phyloP scores from a whole-genome alignment of 2,888 invertebrate species.

The Xylota sylvarum region DNA sequence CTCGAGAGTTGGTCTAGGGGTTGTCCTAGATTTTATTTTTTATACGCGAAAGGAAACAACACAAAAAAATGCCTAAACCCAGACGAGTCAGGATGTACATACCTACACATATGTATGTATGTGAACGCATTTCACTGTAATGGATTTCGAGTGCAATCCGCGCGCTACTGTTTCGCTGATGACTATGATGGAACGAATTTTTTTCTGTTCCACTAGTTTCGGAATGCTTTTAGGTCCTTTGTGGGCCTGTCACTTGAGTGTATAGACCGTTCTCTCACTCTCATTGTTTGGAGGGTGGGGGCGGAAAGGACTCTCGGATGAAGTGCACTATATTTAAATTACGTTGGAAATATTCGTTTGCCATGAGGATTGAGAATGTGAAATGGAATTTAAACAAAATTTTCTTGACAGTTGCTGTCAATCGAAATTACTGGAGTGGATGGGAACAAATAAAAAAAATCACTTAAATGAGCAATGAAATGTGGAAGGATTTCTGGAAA shows the following conservation, averaged over 20 bases:
- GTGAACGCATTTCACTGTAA: constrained; percentile 66
- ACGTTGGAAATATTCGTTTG: background rate
- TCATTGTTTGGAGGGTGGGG: constrained; percentile 59
- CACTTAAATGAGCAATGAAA: background rate
- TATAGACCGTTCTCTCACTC: background rate
- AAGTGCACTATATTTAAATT: constrained; percentile 45
- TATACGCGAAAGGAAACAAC: background rate
- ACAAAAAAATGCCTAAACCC: constrained; percentile 21
- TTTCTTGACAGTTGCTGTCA: background rate
- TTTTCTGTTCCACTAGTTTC: constrained; percentile 14
- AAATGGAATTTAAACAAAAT: constrained; percentile 15
- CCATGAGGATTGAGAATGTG: background rate
- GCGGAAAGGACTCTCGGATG: constrained; percentile 25
- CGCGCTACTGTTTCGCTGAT: constrained; percentile 48
- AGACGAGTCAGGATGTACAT: constrained; percentile 4
- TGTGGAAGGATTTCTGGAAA: background rate
- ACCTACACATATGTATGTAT: background rate
- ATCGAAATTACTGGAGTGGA: background rate
- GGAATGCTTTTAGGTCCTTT: constrained; percentile 63
- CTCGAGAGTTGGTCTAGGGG: constrained; percentile 62
- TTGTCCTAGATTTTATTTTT: constrained; percentile 47
- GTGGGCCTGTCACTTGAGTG: constrained; percentile 62
- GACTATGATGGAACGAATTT: constrained; percentile 60
- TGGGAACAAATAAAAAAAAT: background rate
- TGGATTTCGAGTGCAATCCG: constrained; percentile 71